Percentiles rank a stretch among this genome's conserved stretches.
Evolutionary conservation across 2,888 invertebrate genomes (phyloP).

Genomic region (Altica lythri): DNA sequence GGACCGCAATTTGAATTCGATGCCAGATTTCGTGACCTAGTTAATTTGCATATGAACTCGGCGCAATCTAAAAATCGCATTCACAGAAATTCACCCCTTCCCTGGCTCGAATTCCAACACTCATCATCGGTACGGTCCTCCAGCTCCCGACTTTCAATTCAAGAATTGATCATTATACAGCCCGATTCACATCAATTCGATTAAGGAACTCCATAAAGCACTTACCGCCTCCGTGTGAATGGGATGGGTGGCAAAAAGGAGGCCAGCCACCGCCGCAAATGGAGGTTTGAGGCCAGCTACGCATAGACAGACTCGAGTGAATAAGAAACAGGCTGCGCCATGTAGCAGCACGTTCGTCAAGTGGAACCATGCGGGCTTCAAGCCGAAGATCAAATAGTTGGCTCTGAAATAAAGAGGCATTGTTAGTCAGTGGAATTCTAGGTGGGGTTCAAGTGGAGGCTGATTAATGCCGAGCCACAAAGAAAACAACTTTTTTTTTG

Average conservation of each 20-base stretch:
- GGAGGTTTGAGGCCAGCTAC: slow-evolving; percentile 71
- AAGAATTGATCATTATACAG: slow-evolving; percentile 25
- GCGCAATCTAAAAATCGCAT: slow-evolving; percentile 8
- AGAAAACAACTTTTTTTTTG: not conserved
- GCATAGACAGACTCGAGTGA: slow-evolving; percentile 70
- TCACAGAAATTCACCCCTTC: too few species aligned
- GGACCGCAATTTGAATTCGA: not conserved
- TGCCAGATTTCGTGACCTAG: not conserved
- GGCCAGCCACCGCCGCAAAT: slow-evolving; percentile 73
- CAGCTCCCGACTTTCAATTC: slow-evolving; percentile 13
- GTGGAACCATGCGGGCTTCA: slow-evolving; percentile 80
- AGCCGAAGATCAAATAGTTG: slow-evolving; percentile 74
- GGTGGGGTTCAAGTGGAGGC: not conserved
- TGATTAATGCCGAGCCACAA: slow-evolving; percentile 15
- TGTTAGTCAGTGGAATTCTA: slow-evolving; percentile 15
- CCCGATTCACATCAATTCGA: slow-evolving; percentile 25
- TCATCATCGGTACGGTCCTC: not conserved
- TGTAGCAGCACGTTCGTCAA: slow-evolving; percentile 78
- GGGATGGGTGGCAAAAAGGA: slow-evolving; percentile 84
- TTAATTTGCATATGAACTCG: slow-evolving; percentile 9
- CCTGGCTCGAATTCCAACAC: not conserved
- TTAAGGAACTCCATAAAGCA: slow-evolving; percentile 41
- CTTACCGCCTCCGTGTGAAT: slow-evolving; percentile 90
- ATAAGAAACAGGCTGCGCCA: slow-evolving; percentile 72
- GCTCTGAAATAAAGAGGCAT: slow-evolving; percentile 61